Evolutionary conservation across 1,140 invertebrate species (phyloP), one percentile per base, ranked within the genome.

Genomic region (Hydropsyche tenuis): DNA sequence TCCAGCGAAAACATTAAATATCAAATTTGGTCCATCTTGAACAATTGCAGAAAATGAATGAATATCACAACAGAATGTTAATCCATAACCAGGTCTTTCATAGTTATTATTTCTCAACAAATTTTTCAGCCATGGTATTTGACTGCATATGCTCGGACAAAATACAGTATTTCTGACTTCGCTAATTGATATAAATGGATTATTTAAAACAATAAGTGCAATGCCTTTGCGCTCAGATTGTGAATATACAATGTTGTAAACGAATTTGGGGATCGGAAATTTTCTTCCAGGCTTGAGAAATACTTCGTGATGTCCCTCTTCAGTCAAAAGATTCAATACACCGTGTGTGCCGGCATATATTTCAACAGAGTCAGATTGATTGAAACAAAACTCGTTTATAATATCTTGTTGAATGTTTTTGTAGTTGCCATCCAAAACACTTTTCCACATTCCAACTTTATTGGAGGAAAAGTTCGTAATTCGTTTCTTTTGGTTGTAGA

Each of bases 151-250:
- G 78, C 84, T 85, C 62, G 82, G 82, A 76, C 84, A 85, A 74
- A 84, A 83, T 73, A 84, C 82, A 0, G 80, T 72, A 12, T 80
- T 79, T 60, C 80, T 78, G n/a, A 85, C 78, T 78, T 85, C 83
- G 76, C 83, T 84, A 18, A 85, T 82, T 5, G 83, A 79, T 74
- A 85, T 81, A 73, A 82, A 82, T 23, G 84, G 84, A 72, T 85
- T 82, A 77, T 85, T 85, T 0, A 84, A 72, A 69, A 83, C 73
- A 22, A 81, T 79, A 20, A 85, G 18, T 6, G 81, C 83, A 14
- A 82, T 68, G 14, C 79, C 82, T 56, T 76, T 75, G 68, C 72
- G 51, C 18, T 42, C 3, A 12, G 18, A 27, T 48, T 63, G 60
- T 46, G 80, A 81, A 69, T 79, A 79, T 1, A 82, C 78, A 56